A percentile compares a stretch with the other conserved stretches of the same genome.
Conservation (phyloP, 2,797 vertebrate species). For the Muraenolepis orangiensis region DNA sequence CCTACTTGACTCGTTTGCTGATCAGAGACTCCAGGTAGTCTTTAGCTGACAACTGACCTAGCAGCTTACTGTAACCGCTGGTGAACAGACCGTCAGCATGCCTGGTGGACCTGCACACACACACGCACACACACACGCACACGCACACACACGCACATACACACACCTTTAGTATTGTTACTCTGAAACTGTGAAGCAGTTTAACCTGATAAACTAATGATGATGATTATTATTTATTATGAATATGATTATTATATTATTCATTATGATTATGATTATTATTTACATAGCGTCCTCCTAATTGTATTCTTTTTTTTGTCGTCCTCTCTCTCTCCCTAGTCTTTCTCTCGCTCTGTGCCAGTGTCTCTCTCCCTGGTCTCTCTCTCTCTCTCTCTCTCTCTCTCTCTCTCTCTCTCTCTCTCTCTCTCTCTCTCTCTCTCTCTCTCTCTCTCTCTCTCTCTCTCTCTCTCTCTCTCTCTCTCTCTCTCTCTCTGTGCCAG, state of each 20-base stretch:
- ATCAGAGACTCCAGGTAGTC: constrained; percentile 83
- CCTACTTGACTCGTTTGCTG: constrained; percentile 80
- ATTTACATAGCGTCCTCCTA: too few relatives aligned
- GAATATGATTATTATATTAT: too few relatives aligned
- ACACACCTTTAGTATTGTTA: too few relatives aligned
- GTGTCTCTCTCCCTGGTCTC: background rate
- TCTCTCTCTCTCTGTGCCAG: background rate
- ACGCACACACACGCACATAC: background rate
- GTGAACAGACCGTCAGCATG: constrained; percentile 83
- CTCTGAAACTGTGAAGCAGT: too few relatives aligned
- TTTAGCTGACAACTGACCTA: constrained; percentile 81
- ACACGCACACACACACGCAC: background rate
- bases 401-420: background rate
- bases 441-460: background rate
- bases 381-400: background rate
- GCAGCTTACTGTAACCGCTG: constrained; percentile 80
- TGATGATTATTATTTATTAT: too few relatives aligned
- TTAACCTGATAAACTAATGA: too few relatives aligned
- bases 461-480: background rate
- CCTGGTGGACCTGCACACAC: constrained; percentile 53
- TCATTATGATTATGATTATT: too few relatives aligned
- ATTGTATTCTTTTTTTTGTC: too few relatives aligned
- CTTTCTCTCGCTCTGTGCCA: too few relatives aligned
- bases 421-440: background rate
- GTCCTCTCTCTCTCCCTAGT: too few relatives aligned